Evolutionary conservation across 2,797 vertebrate genomes (phyloP).

Genomic region (Ctenosaura bakeri): DNA sequence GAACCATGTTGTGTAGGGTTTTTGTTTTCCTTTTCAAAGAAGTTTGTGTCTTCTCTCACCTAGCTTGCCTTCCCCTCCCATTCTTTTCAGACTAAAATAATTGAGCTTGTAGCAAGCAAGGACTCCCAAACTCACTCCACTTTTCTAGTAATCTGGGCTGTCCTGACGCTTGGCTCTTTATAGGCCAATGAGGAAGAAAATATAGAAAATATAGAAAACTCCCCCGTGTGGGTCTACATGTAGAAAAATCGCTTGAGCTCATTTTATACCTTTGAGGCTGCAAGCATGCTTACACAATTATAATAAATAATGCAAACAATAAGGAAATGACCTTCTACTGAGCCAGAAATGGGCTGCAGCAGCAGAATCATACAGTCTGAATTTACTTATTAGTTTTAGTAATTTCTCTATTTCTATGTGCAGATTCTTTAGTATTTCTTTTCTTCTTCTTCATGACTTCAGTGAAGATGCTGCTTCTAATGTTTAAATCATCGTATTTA

Average conservation of each 20-base stretch:
- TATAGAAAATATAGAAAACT: neutral
- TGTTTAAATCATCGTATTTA: neutral
- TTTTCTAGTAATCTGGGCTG: neutral
- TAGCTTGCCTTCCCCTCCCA: neutral
- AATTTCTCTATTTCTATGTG: neutral
- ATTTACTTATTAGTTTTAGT: neutral
- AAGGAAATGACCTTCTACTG: neutral
- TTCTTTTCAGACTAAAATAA: neutral
- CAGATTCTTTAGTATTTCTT: neutral
- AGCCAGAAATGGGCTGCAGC: neutral
- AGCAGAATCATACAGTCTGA: neutral
- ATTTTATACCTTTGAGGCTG: neutral
- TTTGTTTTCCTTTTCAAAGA: neutral
- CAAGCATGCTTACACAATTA: neutral
- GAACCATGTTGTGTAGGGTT: neutral
- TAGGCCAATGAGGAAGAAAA: neutral
- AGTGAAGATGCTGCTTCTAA: neutral
- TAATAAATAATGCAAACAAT: slow-evolving; percentile 12
- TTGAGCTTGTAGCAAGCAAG: neutral
- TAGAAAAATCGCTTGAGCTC: neutral
- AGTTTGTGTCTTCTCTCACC: neutral
- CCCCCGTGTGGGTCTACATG: neutral
- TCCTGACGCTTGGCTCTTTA: neutral
- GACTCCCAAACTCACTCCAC: neutral
- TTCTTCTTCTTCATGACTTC: neutral